Evolutionary conservation across 2,113 vertebrate genomes (phyloP).

Genomic region (Tinamus guttatus): DNA sequence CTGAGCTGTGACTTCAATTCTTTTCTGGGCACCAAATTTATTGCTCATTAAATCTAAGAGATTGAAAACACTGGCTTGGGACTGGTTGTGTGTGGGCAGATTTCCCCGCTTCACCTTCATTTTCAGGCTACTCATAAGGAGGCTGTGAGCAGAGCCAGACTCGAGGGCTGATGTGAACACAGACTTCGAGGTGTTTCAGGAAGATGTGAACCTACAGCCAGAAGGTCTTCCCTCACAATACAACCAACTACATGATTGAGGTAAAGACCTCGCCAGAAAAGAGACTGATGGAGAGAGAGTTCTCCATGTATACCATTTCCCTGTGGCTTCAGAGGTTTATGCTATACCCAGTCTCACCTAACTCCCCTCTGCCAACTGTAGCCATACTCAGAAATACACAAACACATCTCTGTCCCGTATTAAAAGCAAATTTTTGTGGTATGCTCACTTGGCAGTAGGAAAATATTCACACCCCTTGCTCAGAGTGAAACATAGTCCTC

Average conservation of each 20-base stretch:
- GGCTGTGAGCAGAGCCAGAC: not conserved
- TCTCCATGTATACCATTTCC: not conserved
- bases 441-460: slow-evolving; percentile 49
- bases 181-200: not conserved
- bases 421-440: slow-evolving; percentile 61
- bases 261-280: not conserved
- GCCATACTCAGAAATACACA: slow-evolving; percentile 43
- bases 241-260: not conserved
- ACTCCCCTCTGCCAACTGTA: not conserved
- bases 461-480: slow-evolving; percentile 52
- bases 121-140: not conserved
- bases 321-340: not conserved
- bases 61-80: slow-evolving; percentile 43
- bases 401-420: slow-evolving; percentile 41
- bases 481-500: slow-evolving; percentile 39
- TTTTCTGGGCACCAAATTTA: slow-evolving; percentile 30
- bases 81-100: slow-evolving; percentile 2
- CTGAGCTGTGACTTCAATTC: slow-evolving; percentile 9
- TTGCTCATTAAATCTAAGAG: slow-evolving; percentile 37
- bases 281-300: not conserved
- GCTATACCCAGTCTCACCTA: not conserved
- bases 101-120: slow-evolving; percentile 4
- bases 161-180: not conserved
- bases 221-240: not conserved
- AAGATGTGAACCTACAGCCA: not conserved